These are phyloP conservation scores for Platycercus adscitus DNA, from an alignment of 2,113 vertebrate species.

Conservation along the genomic window DNA sequence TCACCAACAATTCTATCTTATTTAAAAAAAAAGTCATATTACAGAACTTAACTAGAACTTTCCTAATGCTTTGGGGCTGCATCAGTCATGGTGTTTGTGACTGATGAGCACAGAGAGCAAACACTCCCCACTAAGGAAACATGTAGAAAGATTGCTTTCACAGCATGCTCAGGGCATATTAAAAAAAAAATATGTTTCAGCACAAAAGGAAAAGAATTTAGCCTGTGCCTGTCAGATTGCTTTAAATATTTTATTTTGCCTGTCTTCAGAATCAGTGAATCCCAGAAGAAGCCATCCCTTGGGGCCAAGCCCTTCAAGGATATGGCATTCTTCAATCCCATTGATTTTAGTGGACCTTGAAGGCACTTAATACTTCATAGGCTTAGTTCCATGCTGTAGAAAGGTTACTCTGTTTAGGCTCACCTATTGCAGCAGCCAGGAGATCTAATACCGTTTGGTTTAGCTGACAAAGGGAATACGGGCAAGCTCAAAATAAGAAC, in stretches of 20 bases:
- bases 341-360: slow-evolving; percentile 64
- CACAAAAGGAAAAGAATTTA: slow-evolving; percentile 63
- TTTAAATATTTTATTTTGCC: slow-evolving; percentile 72
- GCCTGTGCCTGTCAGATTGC: slow-evolving; percentile 36
- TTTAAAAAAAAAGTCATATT: neutral
- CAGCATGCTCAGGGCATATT: slow-evolving; percentile 54
- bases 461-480: slow-evolving; percentile 9
- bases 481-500: neutral
- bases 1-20: neutral
- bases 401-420: neutral
- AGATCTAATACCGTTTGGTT: neutral
- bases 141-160: slow-evolving; percentile 51
- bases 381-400: neutral
- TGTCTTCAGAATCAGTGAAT: slow-evolving; percentile 56
- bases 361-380: slow-evolving; percentile 56
- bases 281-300: slow-evolving; percentile 38
- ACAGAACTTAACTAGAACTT: neutral
- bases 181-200: slow-evolving; percentile 64
- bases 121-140: neutral
- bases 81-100: neutral
- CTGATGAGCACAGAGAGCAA: slow-evolving; percentile 20
- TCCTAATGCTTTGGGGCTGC: neutral
- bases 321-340: slow-evolving; percentile 28
- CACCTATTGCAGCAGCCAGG: neutral
- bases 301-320: slow-evolving; percentile 53